Evolutionary conservation across 2,797 vertebrate species (phyloP), one percentile per base, ranked within the genome.

Genomic region (Eleutherodactylus coqui): DNA sequence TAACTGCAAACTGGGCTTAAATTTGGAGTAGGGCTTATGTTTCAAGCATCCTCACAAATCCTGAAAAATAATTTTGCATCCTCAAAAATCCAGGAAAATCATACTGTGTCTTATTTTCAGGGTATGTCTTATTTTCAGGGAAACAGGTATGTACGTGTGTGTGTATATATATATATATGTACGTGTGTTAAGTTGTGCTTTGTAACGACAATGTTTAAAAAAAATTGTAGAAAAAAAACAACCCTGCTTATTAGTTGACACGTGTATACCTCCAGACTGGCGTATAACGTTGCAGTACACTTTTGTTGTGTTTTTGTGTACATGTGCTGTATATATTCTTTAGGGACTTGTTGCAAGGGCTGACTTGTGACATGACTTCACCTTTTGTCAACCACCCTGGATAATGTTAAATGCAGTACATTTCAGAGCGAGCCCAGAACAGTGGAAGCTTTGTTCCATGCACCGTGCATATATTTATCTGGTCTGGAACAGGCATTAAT

Each of bases 401-500:
- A 88, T 24, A 77, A 14, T 58, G 58, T 89, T 86, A 86, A 91
- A 92, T 89, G 88, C 88, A 88, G 58, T 81, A 3, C 3, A 0
- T 85, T 93, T 92, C 86, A 49, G 84, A 90, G 53, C 49, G 85
- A 90, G 89, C 81, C 17, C 17, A 11, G 83, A 83, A 94, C 92
- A 94, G 92, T 92, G 86, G 88, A 88, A 90, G 87, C 92, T 92
- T 92, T 94, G 92, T 94, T 92, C 89, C 90, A 64, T 34, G 27
- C 41, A 82, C 80, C 88, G 78, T 88, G 90, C 91, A 93, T 90
- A 87, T 94, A 91, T 94, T 92, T 93, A 93, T 91, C 93, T 94
- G 91, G 90, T 94, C 93, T 93, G 92, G 95, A 96, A 96, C 95
- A 95, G 93, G 93, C 91, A 93, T 94, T 92, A 92, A 93, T 92